Evolutionary conservation across 1,140 invertebrate genomes (phyloP), one percentile per base, ranked within the genome.

Genomic region (Odontomachus brunneus): DNA sequence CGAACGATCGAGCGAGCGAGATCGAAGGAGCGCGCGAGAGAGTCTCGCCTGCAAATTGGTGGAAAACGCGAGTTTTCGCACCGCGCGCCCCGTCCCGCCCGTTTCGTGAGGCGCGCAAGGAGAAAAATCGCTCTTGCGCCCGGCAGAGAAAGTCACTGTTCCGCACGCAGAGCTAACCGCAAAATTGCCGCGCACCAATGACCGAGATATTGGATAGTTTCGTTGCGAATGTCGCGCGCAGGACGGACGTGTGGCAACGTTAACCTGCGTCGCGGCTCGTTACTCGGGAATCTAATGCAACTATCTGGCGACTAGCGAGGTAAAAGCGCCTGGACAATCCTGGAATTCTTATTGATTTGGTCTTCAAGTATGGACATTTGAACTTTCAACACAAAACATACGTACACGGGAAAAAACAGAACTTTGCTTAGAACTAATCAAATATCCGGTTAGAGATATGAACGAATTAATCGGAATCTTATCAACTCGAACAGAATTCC

Each of bases 131-230:
- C n/a, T 66, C 44, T 69, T 7, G 53, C 17, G 65, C 55, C 33
- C 63, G 57, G 62, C 53, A 48, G 82, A 86, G 84, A 87, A 86
- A 86, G 84, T 86, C 15, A 22, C 12, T 22, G 48, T 55, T 11
- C 24, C 17, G 38, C 22, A 24, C 9, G 26, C 33, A 14, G 11
- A 44, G 22, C 55, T 51, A 44, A 24, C 12, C 19, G 38, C 59
- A 57, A 87, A 86, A 78, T 87, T 83, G 33, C 59, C 0, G 51
- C 62, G 49, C 19, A 17, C 2, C 57, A 29, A 33, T 86, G 74
- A 72, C 49, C 49, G 48, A 29, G 66, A 69, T 83, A 76, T 78
- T 67, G n/a, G n/a, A 49, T 51, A 17, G 24, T 72, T 82, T 60
- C 15, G 22, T 72, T 82, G 38, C 26, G 48, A 51, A 73, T 49